These are phyloP conservation scores for Pogonognathellus flavescens DNA, from an alignment of 1,140 invertebrate genomes.

Conservation along the genomic window DNA sequence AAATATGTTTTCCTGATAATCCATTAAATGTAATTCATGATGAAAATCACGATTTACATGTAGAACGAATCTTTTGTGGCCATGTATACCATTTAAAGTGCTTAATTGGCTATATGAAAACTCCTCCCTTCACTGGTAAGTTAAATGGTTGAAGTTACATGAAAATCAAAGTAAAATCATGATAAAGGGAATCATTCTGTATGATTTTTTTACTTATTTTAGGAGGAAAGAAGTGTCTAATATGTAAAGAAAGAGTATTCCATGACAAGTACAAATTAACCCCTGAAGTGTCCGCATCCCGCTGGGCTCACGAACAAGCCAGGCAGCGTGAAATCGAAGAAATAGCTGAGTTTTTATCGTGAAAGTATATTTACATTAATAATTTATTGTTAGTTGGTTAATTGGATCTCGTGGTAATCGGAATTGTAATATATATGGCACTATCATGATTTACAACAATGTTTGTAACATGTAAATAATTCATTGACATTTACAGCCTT, in stretches of 20 bases:
- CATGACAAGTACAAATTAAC: conserved; percentile 83
- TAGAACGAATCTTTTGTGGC: conserved; percentile 82
- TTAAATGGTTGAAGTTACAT: conserved; percentile 10
- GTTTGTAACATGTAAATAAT: too few relatives aligned
- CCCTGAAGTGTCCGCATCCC: conserved; percentile 79
- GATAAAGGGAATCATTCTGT: too few relatives aligned
- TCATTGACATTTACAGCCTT: too few relatives aligned
- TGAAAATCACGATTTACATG: conserved; percentile 75
- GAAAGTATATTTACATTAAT: not conserved
- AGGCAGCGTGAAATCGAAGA: conserved; percentile 81
- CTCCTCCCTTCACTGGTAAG: conserved; percentile 82
- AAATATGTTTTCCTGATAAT: conserved; percentile 74
- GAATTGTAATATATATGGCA: too few relatives aligned
- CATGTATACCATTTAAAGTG: conserved; percentile 83
- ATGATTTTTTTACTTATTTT: too few relatives aligned
- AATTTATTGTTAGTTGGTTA: too few relatives aligned
- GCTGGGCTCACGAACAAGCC: conserved; percentile 85
- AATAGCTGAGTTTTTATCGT: conserved; percentile 78
- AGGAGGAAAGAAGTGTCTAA: conserved; percentile 78
- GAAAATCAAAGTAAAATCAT: too few relatives aligned
- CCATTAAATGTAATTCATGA: conserved; percentile 72
- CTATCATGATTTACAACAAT: too few relatives aligned
- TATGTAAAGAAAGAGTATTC: conserved; percentile 77
- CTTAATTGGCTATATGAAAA: conserved; percentile 80
- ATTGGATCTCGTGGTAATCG: too few relatives aligned